Percentiles rank a stretch among this genome's conserved stretches.
Evolutionary conservation across 1,140 invertebrate species (phyloP).

Genomic region (Zaprionus tsacasi): DNA sequence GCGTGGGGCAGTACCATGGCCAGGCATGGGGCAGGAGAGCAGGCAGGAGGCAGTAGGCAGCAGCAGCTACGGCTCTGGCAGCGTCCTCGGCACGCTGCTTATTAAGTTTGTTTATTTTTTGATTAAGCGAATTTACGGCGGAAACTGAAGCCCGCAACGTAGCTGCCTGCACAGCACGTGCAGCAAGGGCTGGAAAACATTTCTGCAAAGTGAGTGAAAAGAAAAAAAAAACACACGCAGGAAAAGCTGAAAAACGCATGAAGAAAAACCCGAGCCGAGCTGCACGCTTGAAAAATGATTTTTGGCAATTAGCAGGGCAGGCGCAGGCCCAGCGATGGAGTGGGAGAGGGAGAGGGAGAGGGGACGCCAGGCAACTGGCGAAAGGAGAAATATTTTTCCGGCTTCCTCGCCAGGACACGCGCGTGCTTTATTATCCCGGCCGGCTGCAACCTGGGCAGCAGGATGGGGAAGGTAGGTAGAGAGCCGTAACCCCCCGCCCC

Average conservation of each 20-base stretch:
- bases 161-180: background rate
- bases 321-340: slow-evolving; percentile 39
- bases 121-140: slow-evolving; percentile 69
- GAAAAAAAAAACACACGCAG: slow-evolving; percentile 9
- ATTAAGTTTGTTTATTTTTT: slow-evolving; percentile 74
- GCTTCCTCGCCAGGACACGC: slow-evolving; percentile 55
- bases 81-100: slow-evolving; percentile 43
- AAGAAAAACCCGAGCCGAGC: slow-evolving; percentile 15
- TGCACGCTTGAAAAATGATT: slow-evolving; percentile 77
- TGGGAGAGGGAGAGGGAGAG: background rate
- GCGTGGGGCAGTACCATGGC: background rate
- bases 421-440: slow-evolving; percentile 71
- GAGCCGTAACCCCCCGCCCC: slow-evolving; percentile 17
- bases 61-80: background rate
- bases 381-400: slow-evolving; percentile 34
- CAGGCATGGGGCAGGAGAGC: background rate
- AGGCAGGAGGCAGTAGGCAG: background rate
- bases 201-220: slow-evolving; percentile 11
- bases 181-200: slow-evolving; percentile 19
- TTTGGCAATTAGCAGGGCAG: slow-evolving; percentile 75
- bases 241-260: slow-evolving; percentile 5
- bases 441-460: slow-evolving; percentile 61
- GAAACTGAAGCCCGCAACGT: slow-evolving; percentile 21
- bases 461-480: slow-evolving; percentile 21
- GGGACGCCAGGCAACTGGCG: background rate